These are phyloP conservation scores for Onchidella celtica DNA, from an alignment of 2,888 invertebrate species.

Conservation along the genomic window DNA sequence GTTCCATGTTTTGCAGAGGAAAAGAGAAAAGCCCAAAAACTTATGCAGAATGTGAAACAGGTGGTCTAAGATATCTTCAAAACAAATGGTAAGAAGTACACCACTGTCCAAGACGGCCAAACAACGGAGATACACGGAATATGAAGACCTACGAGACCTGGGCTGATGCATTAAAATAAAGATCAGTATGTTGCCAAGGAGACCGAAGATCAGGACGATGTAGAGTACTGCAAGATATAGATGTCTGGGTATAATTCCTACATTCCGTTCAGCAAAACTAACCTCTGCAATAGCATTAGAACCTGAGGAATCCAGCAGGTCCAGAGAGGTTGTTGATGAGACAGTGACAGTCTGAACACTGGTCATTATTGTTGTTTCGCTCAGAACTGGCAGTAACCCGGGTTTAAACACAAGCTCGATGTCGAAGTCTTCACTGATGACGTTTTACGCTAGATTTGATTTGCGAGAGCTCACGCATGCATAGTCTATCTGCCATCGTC, in stretches of 20 bases:
- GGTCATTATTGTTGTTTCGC: no score
- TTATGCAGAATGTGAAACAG: not conserved
- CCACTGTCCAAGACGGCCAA: conserved; percentile 5
- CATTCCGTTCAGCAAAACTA: no score
- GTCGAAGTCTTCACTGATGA: no score
- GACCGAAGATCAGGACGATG: not conserved
- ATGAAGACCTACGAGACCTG: not conserved
- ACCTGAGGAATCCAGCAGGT: no score
- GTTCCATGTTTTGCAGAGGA: not conserved
- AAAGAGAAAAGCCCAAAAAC: not conserved
- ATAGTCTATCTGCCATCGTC: no score
- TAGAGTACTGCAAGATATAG: not conserved
- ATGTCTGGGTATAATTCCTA: not conserved
- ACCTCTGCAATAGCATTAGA: no score
- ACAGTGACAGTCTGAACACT: no score
- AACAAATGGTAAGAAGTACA: not conserved
- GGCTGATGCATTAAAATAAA: not conserved
- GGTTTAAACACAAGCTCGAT: no score
- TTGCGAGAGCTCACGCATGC: no score
- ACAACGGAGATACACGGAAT: not conserved
- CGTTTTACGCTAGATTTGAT: no score
- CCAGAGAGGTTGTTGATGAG: no score
- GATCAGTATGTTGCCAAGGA: not conserved
- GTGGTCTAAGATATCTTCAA: conserved; percentile 9
- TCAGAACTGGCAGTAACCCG: no score